Evolutionary conservation across 2,888 invertebrate genomes (phyloP).

Genomic region (Allolobophora icterica): DNA sequence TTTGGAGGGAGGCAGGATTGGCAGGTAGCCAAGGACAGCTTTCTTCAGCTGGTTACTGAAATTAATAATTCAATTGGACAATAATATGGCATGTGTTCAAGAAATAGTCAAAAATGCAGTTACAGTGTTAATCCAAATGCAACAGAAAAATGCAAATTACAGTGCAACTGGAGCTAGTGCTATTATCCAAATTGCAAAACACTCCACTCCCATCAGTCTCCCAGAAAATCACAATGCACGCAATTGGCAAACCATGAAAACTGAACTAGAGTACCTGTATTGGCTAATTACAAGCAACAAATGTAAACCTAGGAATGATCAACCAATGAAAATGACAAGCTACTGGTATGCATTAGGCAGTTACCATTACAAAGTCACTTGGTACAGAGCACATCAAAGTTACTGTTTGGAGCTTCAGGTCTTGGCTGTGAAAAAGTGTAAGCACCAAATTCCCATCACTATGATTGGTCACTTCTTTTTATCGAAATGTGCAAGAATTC

Average conservation of each 20-base stretch:
- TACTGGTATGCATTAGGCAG: not conserved
- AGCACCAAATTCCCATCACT: not conserved
- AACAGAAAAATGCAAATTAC: not conserved
- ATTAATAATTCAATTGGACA: not conserved
- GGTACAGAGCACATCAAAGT: not conserved
- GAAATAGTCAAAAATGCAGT: not conserved
- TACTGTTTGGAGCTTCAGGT: not conserved
- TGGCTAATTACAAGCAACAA: not conserved
- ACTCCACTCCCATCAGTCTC: not conserved
- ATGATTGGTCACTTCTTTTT: constrained; percentile 37
- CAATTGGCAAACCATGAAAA: not conserved
- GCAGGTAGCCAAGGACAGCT: not conserved
- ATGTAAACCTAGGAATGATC: not conserved
- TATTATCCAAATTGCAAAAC: not conserved
- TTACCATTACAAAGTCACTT: not conserved
- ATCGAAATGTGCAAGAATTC: constrained; percentile 64
- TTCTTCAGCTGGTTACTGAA: not conserved
- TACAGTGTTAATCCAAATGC: not conserved
- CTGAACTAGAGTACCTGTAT: too few relatives aligned
- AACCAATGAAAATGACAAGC: too few relatives aligned
- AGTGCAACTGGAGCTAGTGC: not conserved
- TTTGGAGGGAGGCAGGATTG: not conserved
- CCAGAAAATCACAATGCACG: not conserved
- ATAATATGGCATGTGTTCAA: not conserved
- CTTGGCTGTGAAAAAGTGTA: not conserved